Evolutionary conservation across 2,888 invertebrate genomes (phyloP).

Genomic region (Patella caerulea): DNA sequence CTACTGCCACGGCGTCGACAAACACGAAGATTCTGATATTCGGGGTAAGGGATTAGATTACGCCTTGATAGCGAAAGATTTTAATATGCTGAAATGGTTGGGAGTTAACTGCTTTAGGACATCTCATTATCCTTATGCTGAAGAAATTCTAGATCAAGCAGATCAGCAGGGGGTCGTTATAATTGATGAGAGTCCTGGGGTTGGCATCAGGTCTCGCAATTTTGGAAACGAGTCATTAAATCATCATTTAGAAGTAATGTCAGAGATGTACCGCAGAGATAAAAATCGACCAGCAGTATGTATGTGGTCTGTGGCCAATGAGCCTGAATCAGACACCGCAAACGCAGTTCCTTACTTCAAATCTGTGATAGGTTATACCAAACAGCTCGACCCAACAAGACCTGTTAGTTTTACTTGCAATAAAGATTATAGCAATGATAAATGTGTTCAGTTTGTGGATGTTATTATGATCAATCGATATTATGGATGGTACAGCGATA

Average conservation of each 20-base stretch:
- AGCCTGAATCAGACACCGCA: conserved; percentile 82
- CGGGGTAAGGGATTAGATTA: conserved; percentile 94
- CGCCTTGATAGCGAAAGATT: conserved; percentile 89
- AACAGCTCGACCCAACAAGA: conserved; percentile 82
- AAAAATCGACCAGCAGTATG: conserved; percentile 95
- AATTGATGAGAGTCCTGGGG: conserved; percentile 94
- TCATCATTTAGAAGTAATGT: conserved; percentile 88
- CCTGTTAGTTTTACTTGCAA: conserved; percentile 80
- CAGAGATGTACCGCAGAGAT: conserved; percentile 87
- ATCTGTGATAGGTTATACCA: conserved; percentile 83
- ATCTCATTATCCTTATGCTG: conserved; percentile 98
- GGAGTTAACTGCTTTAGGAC: conserved; percentile 96
- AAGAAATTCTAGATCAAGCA: conserved; percentile 94
- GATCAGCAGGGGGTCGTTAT: conserved; percentile 94
- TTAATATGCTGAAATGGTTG: conserved; percentile 94
- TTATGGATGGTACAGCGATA: conserved; percentile 91
- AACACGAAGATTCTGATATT: conserved; percentile 95
- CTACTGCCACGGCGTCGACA: conserved; percentile 93
- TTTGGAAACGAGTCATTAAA: conserved; percentile 75
- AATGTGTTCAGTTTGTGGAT: conserved; percentile 35
- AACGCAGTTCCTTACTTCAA: conserved; percentile 85
- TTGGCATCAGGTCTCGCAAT: conserved; percentile 78
- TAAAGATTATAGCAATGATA: conserved; percentile 47
- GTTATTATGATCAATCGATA: conserved; percentile 85
- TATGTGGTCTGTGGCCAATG: conserved; percentile 98